These are phyloP conservation scores for Lapara coniferarum DNA, from an alignment of 2,888 invertebrate species.

Conservation along the genomic window DNA sequence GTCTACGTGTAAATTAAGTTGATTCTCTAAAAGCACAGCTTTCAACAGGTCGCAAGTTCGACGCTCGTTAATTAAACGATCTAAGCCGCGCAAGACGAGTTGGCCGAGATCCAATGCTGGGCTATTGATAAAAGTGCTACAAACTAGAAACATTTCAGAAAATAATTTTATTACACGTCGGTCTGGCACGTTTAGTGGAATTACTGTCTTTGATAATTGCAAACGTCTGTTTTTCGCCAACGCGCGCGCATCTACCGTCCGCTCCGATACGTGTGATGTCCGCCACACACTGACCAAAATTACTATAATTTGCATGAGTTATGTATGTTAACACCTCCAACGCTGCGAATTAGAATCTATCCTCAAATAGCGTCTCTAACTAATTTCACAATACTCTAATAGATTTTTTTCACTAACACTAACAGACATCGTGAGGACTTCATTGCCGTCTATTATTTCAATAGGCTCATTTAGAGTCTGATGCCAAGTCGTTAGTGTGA, in stretches of 20 bases:
- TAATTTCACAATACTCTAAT: slow-evolving; percentile 68
- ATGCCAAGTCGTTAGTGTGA: slow-evolving; percentile 73
- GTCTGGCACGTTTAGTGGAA: slow-evolving; percentile 53
- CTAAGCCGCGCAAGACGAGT: slow-evolving; percentile 71
- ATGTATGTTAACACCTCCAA: slow-evolving; percentile 54
- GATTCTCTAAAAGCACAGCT: slow-evolving; percentile 70
- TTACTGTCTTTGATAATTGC: slow-evolving; percentile 64
- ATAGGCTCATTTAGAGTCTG: slow-evolving; percentile 57
- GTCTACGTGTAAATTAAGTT: slow-evolving; percentile 67
- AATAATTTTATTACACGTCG: slow-evolving; percentile 60
- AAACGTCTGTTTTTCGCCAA: slow-evolving; percentile 52
- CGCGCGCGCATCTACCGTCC: slow-evolving; percentile 24
- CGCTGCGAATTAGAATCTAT: slow-evolving; percentile 54
- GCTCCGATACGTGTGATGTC: slow-evolving; percentile 5
- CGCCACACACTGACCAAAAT: slow-evolving; percentile 40
- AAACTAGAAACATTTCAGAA: slow-evolving; percentile 61
- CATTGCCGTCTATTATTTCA: slow-evolving; percentile 69
- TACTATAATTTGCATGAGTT: slow-evolving; percentile 57
- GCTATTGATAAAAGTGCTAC: slow-evolving; percentile 77
- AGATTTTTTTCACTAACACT: slow-evolving; percentile 55
- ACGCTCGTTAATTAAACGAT: slow-evolving; percentile 82
- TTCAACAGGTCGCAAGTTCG: slow-evolving; percentile 83
- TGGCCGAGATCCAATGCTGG: slow-evolving; percentile 69
- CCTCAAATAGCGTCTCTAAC: slow-evolving; percentile 59
- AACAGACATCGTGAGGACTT: slow-evolving; percentile 63